A percentile compares a stretch with the other conserved stretches of the same genome.
Evolutionary conservation across 2,888 invertebrate genomes (phyloP).

Genomic region (Mechanitis mazaeus): DNA sequence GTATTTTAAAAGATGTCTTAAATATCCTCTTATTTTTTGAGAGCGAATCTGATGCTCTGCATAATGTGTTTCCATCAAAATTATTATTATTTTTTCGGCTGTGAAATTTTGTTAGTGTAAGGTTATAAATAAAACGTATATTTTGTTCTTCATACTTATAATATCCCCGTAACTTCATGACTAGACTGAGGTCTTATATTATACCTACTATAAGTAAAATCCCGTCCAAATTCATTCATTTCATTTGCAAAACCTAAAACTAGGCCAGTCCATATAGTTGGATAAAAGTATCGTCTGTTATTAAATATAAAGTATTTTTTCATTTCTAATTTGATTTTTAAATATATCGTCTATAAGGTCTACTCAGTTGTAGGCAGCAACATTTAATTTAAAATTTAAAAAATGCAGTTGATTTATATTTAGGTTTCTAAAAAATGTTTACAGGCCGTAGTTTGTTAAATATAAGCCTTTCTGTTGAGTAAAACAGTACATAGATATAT

Average conservation of each 20-base stretch:
- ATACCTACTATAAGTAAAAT: slow-evolving; percentile 40
- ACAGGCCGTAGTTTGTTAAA: not conserved
- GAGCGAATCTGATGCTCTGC: slow-evolving; percentile 11
- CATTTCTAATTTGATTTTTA: not conserved
- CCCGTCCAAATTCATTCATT: slow-evolving; percentile 53
- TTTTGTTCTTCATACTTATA: slow-evolving; percentile 11
- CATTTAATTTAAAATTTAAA: no score
- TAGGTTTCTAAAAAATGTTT: not conserved
- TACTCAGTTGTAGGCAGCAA: not conserved
- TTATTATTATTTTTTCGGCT: slow-evolving; percentile 61
- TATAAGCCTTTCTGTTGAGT: not conserved
- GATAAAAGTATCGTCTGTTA: slow-evolving; percentile 8
- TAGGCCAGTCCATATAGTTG: slow-evolving; percentile 40
- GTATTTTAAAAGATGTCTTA: not conserved
- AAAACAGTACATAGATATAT: not conserved
- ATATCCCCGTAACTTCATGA: slow-evolving; percentile 39
- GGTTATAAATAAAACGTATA: slow-evolving; percentile 21
- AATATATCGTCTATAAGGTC: slow-evolving; percentile 12
- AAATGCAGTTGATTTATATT: no score
- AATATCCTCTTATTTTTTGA: slow-evolving; percentile 3
- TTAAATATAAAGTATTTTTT: slow-evolving; percentile 5
- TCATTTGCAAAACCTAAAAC: slow-evolving; percentile 30
- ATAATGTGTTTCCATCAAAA: slow-evolving; percentile 43
- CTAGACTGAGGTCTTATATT: slow-evolving; percentile 26
- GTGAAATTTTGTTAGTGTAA: slow-evolving; percentile 63